Evolutionary conservation across 2,113 vertebrate genomes (phyloP), one percentile per base, ranked within the genome.

Genomic region (Rhagologus leucostigma): DNA sequence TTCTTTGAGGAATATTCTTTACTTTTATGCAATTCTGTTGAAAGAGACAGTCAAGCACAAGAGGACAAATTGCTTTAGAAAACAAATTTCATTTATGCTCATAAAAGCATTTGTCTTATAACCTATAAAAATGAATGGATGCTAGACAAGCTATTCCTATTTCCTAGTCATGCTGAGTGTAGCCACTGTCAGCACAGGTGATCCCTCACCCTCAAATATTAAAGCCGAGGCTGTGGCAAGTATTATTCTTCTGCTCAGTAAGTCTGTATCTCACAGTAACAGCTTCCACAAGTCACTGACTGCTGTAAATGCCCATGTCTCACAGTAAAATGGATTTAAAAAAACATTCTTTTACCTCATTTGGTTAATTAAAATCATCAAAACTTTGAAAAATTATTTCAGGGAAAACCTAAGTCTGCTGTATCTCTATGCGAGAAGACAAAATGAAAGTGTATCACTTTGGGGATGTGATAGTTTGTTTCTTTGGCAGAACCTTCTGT

Each of bases 201-300:
- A 97, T 95, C 69, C 49, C 62, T 95, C 86, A 93, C 60, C 42
- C 73, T 92, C 75, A 75, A 75, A 67, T 96, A 92, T 89, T 95
- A 78, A 92, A 92, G 42, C 42, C 1, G 3, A 63, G 39, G 10
- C 73, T 74, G 44, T 41, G 22, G 68, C 69, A 96, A 90, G 68
- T 92, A 65, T 44, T 90, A 67, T 68, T 89, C 52, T 70, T 90
- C 80, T 87, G 56, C 64, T 92, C 84, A 82, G 80, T 85, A 95
- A 95, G 90, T 90, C 76, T 77, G 35, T 93, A 90, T 95, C 91
- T 87, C 52, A 52, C 56, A 93, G 86, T 79, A 91, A 56, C 91
- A 95, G 94, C 86, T 92, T 95, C 52, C 17, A 41, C 76, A 90
- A 70, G 80, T 50, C 18, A 6, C 30, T 78, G 62, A n/a, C 76